Percentiles rank a stretch among this genome's conserved stretches.
phyloP scores from a whole-genome alignment of 2,888 invertebrate genomes.

The Celastrina argiolus region DNA sequence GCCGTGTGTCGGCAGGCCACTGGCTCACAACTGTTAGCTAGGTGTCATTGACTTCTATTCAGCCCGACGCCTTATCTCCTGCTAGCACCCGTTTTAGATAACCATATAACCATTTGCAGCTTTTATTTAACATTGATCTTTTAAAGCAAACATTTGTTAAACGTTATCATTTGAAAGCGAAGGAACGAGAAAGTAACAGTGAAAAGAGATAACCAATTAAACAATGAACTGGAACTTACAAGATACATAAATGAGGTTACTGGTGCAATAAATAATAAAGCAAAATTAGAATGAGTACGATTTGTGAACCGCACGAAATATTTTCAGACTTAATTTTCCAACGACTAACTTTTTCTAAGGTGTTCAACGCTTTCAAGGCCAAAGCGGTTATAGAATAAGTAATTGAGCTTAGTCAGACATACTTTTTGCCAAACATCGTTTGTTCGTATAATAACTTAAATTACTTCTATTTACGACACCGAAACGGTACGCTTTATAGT shows the following conservation, averaged over 20 bases:
- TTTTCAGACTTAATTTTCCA: neutral
- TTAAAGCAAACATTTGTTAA: neutral
- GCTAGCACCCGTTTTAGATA: constrained; percentile 4
- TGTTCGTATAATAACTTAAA: neutral
- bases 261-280: no score
- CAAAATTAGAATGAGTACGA: no score
- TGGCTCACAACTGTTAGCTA: neutral
- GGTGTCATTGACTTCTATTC: constrained; percentile 27
- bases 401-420: neutral
- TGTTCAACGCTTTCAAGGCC: neutral
- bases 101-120: neutral
- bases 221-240: no score
- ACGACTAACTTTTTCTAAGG: neutral
- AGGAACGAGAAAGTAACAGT: neutral
- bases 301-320: neutral
- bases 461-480: neutral
- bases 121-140: neutral
- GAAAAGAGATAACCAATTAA: no score
- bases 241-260: no score
- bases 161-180: neutral
- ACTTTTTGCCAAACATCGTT: neutral
- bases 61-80: constrained; percentile 12
- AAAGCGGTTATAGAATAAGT: neutral
- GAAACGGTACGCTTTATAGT: neutral
- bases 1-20: constrained; percentile 5